Evolutionary conservation across 92 coral and sea anemone genomes (phyloP), one percentile per base, ranked within the genome.

Genomic region (Meandrina meandrites): DNA sequence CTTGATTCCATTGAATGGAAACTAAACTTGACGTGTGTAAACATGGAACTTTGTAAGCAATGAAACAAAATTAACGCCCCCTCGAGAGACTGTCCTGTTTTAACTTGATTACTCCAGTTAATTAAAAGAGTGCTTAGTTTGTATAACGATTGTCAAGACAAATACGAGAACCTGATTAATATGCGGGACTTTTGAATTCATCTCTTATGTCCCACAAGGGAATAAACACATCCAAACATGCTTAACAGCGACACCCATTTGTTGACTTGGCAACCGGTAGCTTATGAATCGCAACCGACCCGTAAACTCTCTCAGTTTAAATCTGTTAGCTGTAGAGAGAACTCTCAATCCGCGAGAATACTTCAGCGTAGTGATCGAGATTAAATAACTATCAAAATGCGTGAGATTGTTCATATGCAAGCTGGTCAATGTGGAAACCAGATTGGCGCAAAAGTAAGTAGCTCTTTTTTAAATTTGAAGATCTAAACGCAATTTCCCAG

Each of bases 371-470:
- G 68, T 32, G 15, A 70, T 54, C 30, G 47, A 37, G 17, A 51
- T 24, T 6, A 70, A 51, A 70, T 15, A 19, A 67, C 58, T 16
- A 48, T 10, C 28, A 96, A 89, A 81, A 96, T 96, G 98, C 93
- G 98, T 48, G 98, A 96, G 88, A 96, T 96, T 15, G 98, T 96
- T 27, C 97, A 94, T 88, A 57, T 96, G 82, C 98, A 96, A 86
- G 98, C 98, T 21, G 98, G 98, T 50, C 98, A 96, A 57, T 96
- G 98, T 76, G 98, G 98, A 62, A 96, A 96, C 90, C 98, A 96
- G 88, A 96, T 96, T 84, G 98, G 98, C 45, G 96, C 98, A 16
- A 96, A 96, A 94, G 98, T 96, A 90, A 48, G 81, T 74, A 10
- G 34, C 19, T 5, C 86, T 34, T 5, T 34, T 22, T 17, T 13